phyloP scores from a whole-genome alignment of 2,888 invertebrate species.

The Cephonodes hylas region DNA sequence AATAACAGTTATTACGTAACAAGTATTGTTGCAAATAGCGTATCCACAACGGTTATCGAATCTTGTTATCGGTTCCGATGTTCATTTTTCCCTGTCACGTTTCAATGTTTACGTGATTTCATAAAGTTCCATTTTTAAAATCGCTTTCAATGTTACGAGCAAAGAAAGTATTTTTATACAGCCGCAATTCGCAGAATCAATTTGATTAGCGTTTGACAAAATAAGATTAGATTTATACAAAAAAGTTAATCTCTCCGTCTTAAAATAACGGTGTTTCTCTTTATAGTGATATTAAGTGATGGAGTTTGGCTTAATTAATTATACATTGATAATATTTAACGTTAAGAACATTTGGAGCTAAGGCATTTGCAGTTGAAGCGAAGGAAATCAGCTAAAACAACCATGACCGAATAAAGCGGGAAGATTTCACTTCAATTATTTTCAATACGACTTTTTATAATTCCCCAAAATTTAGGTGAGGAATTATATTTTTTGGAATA shows the following conservation, averaged over 20 bases:
- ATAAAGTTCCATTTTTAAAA: constrained; percentile 4
- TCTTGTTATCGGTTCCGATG: neutral
- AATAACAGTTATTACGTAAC: constrained; percentile 36
- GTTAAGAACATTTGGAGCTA: neutral
- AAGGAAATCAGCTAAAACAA: constrained; percentile 1
- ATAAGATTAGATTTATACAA: neutral
- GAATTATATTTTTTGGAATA: neutral
- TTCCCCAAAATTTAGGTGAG: neutral
- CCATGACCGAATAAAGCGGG: neutral
- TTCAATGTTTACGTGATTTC: neutral
- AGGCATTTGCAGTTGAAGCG: neutral
- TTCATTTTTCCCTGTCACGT: neutral
- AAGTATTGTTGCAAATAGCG: constrained; percentile 33
- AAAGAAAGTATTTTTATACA: neutral
- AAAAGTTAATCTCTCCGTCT: neutral
- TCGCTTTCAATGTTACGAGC: neutral
- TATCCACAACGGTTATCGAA: constrained; percentile 20
- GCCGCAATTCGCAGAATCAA: neutral
- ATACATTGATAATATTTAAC: neutral
- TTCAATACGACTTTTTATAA: neutral
- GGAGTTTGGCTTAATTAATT: too few relatives aligned
- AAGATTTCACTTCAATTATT: neutral
- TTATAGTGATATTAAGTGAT: neutral
- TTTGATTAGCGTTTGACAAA: neutral
- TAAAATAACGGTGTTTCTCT: neutral